A percentile compares a stretch with the other conserved stretches of the same genome.
Conservation (phyloP, 2,113 vertebrate species). For the Forbesichthys agassizii region DNA sequence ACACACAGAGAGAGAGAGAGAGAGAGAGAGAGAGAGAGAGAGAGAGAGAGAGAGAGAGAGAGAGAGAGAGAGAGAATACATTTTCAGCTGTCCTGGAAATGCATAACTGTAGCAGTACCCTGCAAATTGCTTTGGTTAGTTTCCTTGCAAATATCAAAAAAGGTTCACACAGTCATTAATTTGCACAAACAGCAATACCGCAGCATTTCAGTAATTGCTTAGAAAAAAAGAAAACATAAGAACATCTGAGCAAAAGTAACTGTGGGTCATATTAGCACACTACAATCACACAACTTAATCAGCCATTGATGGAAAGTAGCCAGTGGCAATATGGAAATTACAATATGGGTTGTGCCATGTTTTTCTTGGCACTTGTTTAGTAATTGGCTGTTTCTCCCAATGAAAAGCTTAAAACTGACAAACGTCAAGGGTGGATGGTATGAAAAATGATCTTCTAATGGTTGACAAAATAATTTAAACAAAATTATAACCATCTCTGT, state of each 20-base stretch:
- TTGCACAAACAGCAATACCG: slow-evolving; percentile 53
- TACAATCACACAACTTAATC: slow-evolving; percentile 69
- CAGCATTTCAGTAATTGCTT: slow-evolving; percentile 47
- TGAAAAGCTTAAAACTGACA: slow-evolving; percentile 68
- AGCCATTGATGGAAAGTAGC: slow-evolving; percentile 77
- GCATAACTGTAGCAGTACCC: slow-evolving; percentile 65
- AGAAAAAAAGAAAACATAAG: slow-evolving; percentile 11
- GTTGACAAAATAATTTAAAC: slow-evolving; percentile 16
- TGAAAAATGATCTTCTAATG: slow-evolving; percentile 39
- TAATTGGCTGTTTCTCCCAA: slow-evolving; percentile 67
- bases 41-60: background rate
- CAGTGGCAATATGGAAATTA: slow-evolving; percentile 79
- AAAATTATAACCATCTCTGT: background rate
- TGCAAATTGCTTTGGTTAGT: slow-evolving; percentile 71
- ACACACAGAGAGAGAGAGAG: no score
- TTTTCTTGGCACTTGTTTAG: slow-evolving; percentile 78
- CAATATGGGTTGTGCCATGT: slow-evolving; percentile 73
- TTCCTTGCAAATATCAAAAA: slow-evolving; percentile 48
- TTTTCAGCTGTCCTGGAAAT: slow-evolving; percentile 55
- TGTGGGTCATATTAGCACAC: no score
- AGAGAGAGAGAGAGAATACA: slow-evolving; percentile 3
- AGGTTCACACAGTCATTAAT: slow-evolving; percentile 21
- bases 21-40: background rate
- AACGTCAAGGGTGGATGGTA: slow-evolving; percentile 62
- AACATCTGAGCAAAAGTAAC: slow-evolving; percentile 24